A percentile compares a stretch with the other conserved stretches of the same genome.
phyloP scores from a whole-genome alignment of 2,888 invertebrate species.

The Aproaerema taeniolella region DNA sequence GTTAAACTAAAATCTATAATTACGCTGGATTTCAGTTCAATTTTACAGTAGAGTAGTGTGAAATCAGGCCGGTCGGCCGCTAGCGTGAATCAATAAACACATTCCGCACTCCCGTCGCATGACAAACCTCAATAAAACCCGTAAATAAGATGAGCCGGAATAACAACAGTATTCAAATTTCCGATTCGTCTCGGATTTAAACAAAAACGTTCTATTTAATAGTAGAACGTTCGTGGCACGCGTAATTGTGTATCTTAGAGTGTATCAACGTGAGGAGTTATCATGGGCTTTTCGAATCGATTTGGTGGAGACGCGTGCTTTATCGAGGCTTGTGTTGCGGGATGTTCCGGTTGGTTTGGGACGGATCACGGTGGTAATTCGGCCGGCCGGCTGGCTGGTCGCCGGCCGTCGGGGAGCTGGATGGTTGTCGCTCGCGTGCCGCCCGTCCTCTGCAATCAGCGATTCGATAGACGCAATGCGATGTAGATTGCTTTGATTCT shows the following conservation, averaged over 20 bases:
- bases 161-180: constrained; percentile 74
- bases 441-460: constrained; percentile 48
- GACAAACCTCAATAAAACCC: constrained; percentile 57
- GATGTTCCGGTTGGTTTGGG: constrained; percentile 55
- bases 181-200: constrained; percentile 71
- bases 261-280: constrained; percentile 23
- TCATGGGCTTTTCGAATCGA: constrained; percentile 56
- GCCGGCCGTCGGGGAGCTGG: constrained; percentile 24
- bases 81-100: constrained; percentile 63
- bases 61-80: constrained; percentile 37
- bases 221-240: constrained; percentile 60
- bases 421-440: constrained; percentile 54
- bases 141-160: constrained; percentile 59
- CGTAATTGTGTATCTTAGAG: constrained; percentile 30
- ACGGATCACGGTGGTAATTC: constrained; percentile 21
- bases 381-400: background rate
- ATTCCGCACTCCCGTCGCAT: constrained; percentile 66
- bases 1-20: constrained; percentile 17
- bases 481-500: constrained; percentile 22
- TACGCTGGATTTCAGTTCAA: constrained; percentile 19
- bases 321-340: constrained; percentile 29
- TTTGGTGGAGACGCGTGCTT: constrained; percentile 64
- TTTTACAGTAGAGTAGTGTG: constrained; percentile 33
- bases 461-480: constrained; percentile 48
- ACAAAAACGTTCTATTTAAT: constrained; percentile 75